Evolutionary conservation across 2,113 vertebrate species (phyloP).

Genomic region (Propithecus coquereli): DNA sequence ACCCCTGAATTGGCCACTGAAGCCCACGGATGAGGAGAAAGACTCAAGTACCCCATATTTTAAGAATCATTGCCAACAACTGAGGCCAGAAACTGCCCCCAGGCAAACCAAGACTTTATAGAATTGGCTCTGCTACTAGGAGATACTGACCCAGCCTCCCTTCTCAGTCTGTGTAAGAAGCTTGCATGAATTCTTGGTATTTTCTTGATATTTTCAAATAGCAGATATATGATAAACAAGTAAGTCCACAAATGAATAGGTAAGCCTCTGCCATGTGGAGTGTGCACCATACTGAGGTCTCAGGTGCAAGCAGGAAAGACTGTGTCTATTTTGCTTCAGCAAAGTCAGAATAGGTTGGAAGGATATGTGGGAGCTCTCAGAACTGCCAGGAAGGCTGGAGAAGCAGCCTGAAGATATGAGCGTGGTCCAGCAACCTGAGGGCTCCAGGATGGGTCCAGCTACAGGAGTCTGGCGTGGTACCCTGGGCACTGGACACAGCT

Average conservation of each 20-base stretch:
- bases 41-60: not conserved
- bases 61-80: not conserved
- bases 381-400: not conserved
- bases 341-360: not conserved
- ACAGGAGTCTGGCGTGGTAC: rapidly evolving
- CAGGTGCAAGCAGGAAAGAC: not conserved
- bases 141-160: not conserved
- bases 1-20: not conserved
- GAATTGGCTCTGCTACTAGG: not conserved
- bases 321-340: too few relatives aligned
- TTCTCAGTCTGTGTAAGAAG: not conserved
- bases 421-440: not conserved
- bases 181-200: not conserved
- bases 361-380: not conserved
- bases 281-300: not conserved
- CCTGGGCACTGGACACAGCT: not conserved
- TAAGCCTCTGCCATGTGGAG: not conserved
- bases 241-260: not conserved
- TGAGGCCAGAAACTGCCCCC: not conserved
- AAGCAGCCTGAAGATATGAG: not conserved
- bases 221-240: not conserved
- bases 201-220: not conserved
- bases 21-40: not conserved
- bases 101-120: not conserved
- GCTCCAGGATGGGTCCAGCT: not conserved